Base-by-base conservation (phyloP, 2,113 vertebrate genomes). In the Herpailurus yagouaroundi region DNA sequence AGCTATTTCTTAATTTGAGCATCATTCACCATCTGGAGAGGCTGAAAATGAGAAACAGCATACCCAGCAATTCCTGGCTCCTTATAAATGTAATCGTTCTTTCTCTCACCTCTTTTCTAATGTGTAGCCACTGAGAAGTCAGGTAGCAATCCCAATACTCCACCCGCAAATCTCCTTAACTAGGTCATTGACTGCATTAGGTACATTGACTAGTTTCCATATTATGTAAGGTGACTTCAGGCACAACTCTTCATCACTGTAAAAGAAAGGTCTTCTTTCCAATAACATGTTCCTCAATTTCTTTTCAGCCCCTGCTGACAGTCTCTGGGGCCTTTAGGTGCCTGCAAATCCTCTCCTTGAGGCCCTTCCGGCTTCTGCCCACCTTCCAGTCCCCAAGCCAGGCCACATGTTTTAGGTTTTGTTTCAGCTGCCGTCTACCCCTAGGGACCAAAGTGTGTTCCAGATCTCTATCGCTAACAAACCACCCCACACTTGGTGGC, bases 21-120 rank as follows among this genome's bases (percentile, higher is more conserved):
- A 52, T 81, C 60, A 71, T 66, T 83, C 85, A 81, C 81, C 86
- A 88, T 93, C 90, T 90, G 50, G 79, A 85, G 48, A 95, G 48
- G 48, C 71, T 85, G 63, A 29, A 95, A 87, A 63, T 69, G 50
- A 74, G 57, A 83, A 63, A 41, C 16, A 36, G 80, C 11, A 1
- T 45, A 73, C 23, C 64, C 64, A 93, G 57, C 14, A 81, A 95
- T 29, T 73, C 85, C 94, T 93, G 25, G 73, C 31, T 94, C 36
- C 90, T 92, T 73, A 82, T 9, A 77, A 64, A 45, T 84, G 64
- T 73, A n/a, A 60, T 31, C 48, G 4, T 85, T 77, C 27, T n/a
- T 73, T 41, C 25, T 94, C 80, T 90, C 76, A 63, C 25, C n/a
- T 60, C 31, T 66, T 33, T 57, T 73, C 19, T 31, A 31, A 45